Conservation (phyloP, 2,797 vertebrate genomes). For the Limosa lapponica region DNA sequence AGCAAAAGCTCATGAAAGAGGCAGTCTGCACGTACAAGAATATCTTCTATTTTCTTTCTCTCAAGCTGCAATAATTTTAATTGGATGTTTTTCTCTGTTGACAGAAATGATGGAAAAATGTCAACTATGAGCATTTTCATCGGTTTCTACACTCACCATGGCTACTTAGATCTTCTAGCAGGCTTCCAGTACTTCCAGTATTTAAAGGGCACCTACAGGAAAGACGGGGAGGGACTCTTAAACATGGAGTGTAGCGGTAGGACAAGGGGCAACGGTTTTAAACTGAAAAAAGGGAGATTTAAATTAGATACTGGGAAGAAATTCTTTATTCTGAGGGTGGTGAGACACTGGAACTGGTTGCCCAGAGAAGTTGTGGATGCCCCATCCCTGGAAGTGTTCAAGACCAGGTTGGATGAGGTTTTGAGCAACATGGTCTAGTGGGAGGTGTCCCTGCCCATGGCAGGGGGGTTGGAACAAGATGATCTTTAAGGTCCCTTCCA, state of each 20-base stretch:
- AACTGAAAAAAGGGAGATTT: not conserved
- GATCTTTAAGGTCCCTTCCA: not conserved
- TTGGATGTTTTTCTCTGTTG: not conserved
- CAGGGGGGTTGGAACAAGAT: not conserved
- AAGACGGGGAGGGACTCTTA: not conserved
- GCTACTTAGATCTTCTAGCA: not conserved
- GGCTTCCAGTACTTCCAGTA: not conserved
- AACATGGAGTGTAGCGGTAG: not conserved
- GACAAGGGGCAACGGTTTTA: not conserved
- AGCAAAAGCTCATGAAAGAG: not conserved
- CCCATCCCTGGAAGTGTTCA: not conserved
- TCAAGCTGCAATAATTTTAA: not conserved
- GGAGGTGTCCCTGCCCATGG: not conserved
- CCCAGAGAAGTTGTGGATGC: not conserved
- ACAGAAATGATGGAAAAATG: not conserved
- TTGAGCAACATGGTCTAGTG: not conserved
- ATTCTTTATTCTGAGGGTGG: not conserved
- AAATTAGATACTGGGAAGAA: not conserved
- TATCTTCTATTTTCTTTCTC: not conserved
- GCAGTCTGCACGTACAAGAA: fast-evolving
- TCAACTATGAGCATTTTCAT: not conserved
- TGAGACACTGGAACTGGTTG: not conserved
- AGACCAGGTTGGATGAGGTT: too few relatives aligned
- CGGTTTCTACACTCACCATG: not conserved
- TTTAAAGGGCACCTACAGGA: not conserved